Percentiles rank a stretch among this genome's conserved stretches.
These are phyloP conservation scores for Pterostichus niger DNA, from an alignment of 2,888 invertebrate species.

Conservation along the genomic window DNA sequence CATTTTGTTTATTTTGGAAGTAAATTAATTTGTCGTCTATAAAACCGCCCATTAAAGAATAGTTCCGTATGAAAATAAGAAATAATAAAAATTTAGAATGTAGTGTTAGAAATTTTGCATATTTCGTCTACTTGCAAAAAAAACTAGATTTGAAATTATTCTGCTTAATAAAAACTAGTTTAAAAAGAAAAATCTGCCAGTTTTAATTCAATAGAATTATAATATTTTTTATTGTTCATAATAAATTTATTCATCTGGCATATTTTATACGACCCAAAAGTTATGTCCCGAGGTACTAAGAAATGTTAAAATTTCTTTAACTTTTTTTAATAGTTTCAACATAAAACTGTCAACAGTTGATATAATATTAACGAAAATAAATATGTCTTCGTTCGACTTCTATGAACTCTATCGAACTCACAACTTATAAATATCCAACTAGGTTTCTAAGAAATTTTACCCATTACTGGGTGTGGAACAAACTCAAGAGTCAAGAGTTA, in stretches of 20 bases:
- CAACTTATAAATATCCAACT: too few species aligned
- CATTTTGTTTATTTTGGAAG: too few species aligned
- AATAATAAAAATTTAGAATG: too few species aligned
- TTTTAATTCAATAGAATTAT: neutral
- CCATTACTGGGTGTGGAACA: too few species aligned
- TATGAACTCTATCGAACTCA: slow-evolving; percentile 4
- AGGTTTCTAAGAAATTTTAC: too few species aligned
- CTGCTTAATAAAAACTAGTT: neutral
- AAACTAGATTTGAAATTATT: too few species aligned
- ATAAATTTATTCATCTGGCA: slow-evolving; percentile 2
- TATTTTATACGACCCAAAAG: neutral
- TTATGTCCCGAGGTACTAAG: neutral
- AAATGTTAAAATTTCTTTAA: neutral
- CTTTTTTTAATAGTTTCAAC: slow-evolving; percentile 2
- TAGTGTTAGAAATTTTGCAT: too few species aligned
- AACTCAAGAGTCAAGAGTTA: too few species aligned
- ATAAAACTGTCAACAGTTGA: slow-evolving; percentile 40
- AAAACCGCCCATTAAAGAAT: too few species aligned
- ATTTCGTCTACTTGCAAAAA: too few species aligned
- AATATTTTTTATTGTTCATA: neutral
- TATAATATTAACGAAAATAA: slow-evolving; percentile 27
- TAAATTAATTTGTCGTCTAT: too few species aligned
- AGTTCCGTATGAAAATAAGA: too few species aligned
- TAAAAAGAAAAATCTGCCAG: neutral
- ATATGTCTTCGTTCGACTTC: slow-evolving; percentile 7